Evolutionary conservation across 2,888 invertebrate species (phyloP), one percentile per base, ranked within the genome.

Genomic region (Chymomyza amoena): DNA sequence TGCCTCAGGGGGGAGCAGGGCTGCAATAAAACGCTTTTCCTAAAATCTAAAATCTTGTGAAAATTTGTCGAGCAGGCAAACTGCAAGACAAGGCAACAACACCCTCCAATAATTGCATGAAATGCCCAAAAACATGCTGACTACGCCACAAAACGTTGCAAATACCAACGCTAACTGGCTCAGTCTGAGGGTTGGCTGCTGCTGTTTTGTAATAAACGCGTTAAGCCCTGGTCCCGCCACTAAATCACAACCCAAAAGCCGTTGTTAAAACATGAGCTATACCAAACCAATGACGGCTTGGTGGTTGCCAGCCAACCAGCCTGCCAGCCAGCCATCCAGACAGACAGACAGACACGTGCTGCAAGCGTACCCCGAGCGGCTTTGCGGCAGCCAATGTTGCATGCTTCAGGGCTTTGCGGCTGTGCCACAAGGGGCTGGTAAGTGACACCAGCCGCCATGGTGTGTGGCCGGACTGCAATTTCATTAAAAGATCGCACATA

Each of bases 211-310:
- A 18, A 28, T 36, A 60, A 36, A 16, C 60, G 9, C n/a, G 60
- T 32, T 61, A 66, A 69, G 72, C 72, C 68, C 73, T 61, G 67
- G 78, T 61, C 80, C 70, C 74, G 80, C 82, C 88, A 88, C 84
- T 88, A 89, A 87, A 87, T 87, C 87, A 87, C 88, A 87, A 84
- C 87, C 13, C 82, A 76, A 87, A 89, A 89, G 89, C 87, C 84
- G 87, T 78, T 86, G 89, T 86, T 84, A 85, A 82, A 89, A 85
- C 86, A 86, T 80, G 87, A 82, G 73, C 77, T 75, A 72, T 32
- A 73, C 70, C 75, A 65, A 59, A 5, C 39, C 64, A 65, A 62
- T 15, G 51, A 62, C 39, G 10, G 39, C 13, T 45, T 45, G 39
- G 39, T 45, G 39, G 39, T 45, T 45, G 39, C 39, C 39, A 32